Evolutionary conservation across 2,797 vertebrate species (phyloP).

Genomic region (Halcyon badia): DNA sequence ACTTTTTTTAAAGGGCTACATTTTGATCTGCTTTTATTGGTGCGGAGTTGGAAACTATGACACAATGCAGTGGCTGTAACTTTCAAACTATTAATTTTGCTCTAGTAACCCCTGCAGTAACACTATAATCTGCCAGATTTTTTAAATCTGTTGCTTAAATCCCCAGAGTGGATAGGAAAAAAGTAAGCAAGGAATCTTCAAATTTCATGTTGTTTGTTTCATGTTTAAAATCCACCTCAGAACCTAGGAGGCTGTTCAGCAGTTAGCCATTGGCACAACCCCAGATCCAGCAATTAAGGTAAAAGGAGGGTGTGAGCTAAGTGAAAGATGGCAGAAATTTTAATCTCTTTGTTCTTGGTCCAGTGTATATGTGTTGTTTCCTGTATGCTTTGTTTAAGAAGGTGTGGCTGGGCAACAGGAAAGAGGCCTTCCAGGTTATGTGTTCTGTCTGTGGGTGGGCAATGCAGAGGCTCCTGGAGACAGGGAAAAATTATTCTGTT

Average conservation of each 20-base stretch:
- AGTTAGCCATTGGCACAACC: background rate
- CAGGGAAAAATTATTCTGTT: background rate
- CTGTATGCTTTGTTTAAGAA: constrained; percentile 16
- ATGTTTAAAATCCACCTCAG: background rate
- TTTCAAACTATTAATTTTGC: background rate
- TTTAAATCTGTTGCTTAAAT: background rate
- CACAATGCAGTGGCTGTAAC: background rate
- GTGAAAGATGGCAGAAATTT: background rate
- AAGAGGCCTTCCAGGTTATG: background rate
- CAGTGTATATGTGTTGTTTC: background rate
- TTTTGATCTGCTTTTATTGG: background rate
- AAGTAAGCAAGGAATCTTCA: background rate
- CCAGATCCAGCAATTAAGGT: background rate
- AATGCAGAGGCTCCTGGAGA: background rate
- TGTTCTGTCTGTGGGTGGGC: background rate
- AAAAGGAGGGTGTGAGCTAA: constrained; percentile 13
- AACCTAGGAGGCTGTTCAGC: background rate
- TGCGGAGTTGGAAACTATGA: background rate
- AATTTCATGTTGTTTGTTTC: background rate
- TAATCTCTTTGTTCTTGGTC: constrained; percentile 21
- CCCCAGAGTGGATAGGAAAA: background rate
- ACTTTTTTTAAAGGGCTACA: background rate
- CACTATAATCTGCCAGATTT: background rate
- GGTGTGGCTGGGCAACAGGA: background rate
- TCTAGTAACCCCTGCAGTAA: background rate